phyloP scores from a whole-genome alignment of 2,888 invertebrate species.

The Cryptosula pallasiana region DNA sequence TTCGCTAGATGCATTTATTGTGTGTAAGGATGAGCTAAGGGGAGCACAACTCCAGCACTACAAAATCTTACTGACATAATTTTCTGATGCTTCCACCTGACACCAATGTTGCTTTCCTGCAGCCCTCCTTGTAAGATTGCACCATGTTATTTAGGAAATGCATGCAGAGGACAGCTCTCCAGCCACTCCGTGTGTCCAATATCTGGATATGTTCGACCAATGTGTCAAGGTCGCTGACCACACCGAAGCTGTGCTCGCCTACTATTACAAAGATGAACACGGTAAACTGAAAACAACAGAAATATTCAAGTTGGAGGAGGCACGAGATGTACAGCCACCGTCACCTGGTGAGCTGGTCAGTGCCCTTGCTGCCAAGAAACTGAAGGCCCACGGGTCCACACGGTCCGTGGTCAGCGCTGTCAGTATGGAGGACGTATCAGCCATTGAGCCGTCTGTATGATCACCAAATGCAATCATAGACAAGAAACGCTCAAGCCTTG shows the following conservation, averaged over 20 bases:
- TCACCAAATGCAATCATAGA: too few relatives aligned
- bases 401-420: conserved; percentile 10
- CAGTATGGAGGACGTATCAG: neutral
- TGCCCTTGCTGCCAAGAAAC: conserved; percentile 18
- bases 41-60: too few relatives aligned
- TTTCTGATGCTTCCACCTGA: too few relatives aligned
- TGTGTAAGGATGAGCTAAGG: too few relatives aligned
- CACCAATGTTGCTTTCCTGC: too few relatives aligned
- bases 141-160: too few relatives aligned
- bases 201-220: conserved; percentile 14
- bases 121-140: too few relatives aligned
- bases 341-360: conserved; percentile 1
- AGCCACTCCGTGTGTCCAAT: neutral
- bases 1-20: too few relatives aligned
- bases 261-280: conserved; percentile 82
- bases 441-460: too few relatives aligned
- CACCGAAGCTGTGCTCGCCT: conserved; percentile 79
- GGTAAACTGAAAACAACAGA: conserved; percentile 61
- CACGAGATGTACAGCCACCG: neutral
- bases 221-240: conserved; percentile 19
- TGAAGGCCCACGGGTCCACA: neutral
- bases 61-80: too few relatives aligned
- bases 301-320: conserved; percentile 26
- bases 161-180: neutral
- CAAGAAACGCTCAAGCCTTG: too few relatives aligned